A percentile compares a stretch with the other conserved stretches of the same genome.
phyloP scores from a whole-genome alignment of 2,888 invertebrate species.

The Isoperla grammatica region DNA sequence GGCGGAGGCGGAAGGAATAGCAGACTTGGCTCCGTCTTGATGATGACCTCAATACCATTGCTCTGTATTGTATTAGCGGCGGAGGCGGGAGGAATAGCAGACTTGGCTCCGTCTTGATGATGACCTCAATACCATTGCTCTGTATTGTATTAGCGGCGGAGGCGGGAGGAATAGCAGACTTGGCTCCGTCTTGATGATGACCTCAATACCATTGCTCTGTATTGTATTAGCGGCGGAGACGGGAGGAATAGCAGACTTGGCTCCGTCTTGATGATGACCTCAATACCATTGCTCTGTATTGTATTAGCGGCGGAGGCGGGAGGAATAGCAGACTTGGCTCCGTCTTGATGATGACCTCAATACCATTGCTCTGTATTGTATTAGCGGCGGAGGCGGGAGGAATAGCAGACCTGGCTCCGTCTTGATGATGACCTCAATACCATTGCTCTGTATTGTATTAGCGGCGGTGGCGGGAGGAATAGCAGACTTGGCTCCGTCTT shows the following conservation, averaged over 20 bases:
- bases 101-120: constrained; percentile 1
- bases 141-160: constrained; percentile 10
- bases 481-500: neutral
- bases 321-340: neutral
- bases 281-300: constrained; percentile 5
- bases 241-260: neutral
- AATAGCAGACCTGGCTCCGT: neutral
- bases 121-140: neutral
- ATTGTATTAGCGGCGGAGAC: constrained; percentile 10
- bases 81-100: neutral
- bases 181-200: constrained; percentile 1
- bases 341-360: constrained; percentile 5
- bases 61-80: constrained; percentile 13
- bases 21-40: neutral
- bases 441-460: constrained; percentile 8
- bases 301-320: constrained; percentile 8
- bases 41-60: constrained; percentile 1
- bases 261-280: constrained; percentile 3
- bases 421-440: constrained; percentile 8
- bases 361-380: constrained; percentile 6
- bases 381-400: constrained; percentile 4
- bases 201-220: constrained; percentile 2
- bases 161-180: neutral
- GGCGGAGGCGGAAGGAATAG: neutral
- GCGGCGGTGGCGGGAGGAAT: neutral